A percentile compares a stretch with the other conserved stretches of the same genome.
phyloP scores from a whole-genome alignment of 2,113 vertebrate genomes.

The Neodontobutis hainanensis region DNA sequence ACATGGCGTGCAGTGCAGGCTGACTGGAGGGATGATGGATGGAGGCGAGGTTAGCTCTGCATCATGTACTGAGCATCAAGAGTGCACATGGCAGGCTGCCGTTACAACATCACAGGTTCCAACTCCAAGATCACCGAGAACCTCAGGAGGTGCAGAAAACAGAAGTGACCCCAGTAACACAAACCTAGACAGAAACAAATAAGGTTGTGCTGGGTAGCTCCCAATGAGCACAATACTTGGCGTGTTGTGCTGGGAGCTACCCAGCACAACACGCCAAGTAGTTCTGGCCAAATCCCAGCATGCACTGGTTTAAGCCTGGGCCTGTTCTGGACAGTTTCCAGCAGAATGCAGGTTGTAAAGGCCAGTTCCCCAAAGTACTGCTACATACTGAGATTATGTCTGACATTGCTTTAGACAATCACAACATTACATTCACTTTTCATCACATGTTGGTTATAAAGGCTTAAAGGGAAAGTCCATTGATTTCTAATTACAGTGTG shows the following conservation, averaged over 20 bases:
- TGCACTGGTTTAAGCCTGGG: conserved; percentile 25
- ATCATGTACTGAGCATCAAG: conserved; percentile 53
- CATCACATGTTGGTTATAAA: too few species aligned
- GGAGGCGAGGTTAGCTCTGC: conserved; percentile 59
- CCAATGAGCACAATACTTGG: conserved; percentile 16
- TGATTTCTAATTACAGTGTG: too few species aligned
- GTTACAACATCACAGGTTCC: conserved; percentile 15
- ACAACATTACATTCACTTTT: too few species aligned
- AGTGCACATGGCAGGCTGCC: conserved; percentile 15
- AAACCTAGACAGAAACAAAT: conserved; percentile 7
- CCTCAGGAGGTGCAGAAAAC: conserved; percentile 2
- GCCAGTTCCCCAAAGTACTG: conserved; percentile 1
- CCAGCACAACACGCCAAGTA: conserved; percentile 30
- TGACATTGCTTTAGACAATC: too few species aligned
- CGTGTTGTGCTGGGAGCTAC: too few species aligned
- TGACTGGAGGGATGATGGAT: conserved; percentile 71
- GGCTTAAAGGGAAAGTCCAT: too few species aligned
- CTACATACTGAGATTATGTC: neutral
- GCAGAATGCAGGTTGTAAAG: neutral
- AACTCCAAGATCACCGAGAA: conserved; percentile 8
- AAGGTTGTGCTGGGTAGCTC: conserved; percentile 11
- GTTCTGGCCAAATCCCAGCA: conserved; percentile 29
- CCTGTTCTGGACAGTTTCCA: neutral
- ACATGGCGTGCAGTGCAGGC: conserved; percentile 63
- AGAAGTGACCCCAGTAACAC: conserved; percentile 7